Conservation (phyloP, 2,888 invertebrate species). For the Podabrus alpinus region DNA sequence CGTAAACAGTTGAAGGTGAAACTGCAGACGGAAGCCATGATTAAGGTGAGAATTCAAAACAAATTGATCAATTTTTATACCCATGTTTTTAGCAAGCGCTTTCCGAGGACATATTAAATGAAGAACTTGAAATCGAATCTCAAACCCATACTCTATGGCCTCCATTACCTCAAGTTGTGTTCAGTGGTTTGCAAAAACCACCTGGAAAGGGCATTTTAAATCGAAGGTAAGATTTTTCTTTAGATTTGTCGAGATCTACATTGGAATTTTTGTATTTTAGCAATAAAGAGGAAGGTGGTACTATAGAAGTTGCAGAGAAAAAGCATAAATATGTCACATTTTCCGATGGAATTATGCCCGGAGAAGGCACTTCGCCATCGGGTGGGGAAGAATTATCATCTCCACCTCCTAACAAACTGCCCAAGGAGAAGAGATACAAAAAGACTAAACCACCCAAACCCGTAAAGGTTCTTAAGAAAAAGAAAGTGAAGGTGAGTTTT, state of each 20-base stretch:
- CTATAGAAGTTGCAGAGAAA: conserved; percentile 7
- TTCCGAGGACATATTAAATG: conserved; percentile 35
- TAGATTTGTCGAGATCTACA: not conserved
- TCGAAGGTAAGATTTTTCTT: conserved; percentile 51
- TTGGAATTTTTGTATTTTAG: not conserved
- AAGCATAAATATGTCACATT: conserved; percentile 61
- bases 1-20: conserved; percentile 49
- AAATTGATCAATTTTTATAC: conserved; percentile 1
- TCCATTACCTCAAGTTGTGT: conserved; percentile 41
- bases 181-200: conserved; percentile 51
- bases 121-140: conserved; percentile 35
- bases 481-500: conserved; percentile 59
- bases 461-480: conserved; percentile 57
- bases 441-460: conserved; percentile 58
- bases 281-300: conserved; percentile 21
- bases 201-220: conserved; percentile 63
- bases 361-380: conserved; percentile 63
- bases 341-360: conserved; percentile 65
- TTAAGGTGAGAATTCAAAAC: conserved; percentile 46
- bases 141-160: conserved; percentile 44
- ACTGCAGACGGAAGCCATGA: conserved; percentile 53
- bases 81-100: conserved; percentile 31
- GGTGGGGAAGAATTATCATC: conserved; percentile 65
- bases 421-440: conserved; percentile 59
- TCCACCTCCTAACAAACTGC: conserved; percentile 60